Evolutionary conservation across 2,797 vertebrate species (phyloP).

Genomic region (Huso huso): DNA sequence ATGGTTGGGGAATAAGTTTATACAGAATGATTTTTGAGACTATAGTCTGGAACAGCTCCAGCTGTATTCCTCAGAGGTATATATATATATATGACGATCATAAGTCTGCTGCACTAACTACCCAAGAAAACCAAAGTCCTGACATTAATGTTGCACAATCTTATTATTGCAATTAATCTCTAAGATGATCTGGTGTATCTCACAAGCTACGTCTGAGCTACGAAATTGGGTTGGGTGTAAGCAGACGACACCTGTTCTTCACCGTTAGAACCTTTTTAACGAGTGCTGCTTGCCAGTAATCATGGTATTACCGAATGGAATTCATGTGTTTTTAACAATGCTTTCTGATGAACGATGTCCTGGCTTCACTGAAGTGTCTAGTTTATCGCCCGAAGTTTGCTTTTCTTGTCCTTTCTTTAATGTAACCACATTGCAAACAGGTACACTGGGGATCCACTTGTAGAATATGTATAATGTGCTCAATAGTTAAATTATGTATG

Average conservation of each 20-base stretch:
- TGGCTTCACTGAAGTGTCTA: conserved; percentile 16
- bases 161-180: neutral
- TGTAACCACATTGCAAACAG: conserved; percentile 39
- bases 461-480: conserved; percentile 6
- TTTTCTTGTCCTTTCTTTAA: conserved; percentile 28
- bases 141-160: neutral
- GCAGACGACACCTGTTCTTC: conserved; percentile 4
- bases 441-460: conserved; percentile 27
- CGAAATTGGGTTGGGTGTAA: conserved; percentile 6
- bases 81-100: neutral
- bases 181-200: neutral
- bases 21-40: conserved; percentile 1
- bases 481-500: too few species aligned
- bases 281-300: conserved; percentile 7
- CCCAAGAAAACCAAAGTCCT: neutral
- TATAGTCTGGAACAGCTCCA: neutral
- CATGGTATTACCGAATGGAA: conserved; percentile 12
- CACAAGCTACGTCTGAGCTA: neutral
- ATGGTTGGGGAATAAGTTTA: too few species aligned
- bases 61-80: neutral
- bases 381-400: conserved; percentile 38
- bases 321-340: conserved; percentile 9
- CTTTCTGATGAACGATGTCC: conserved; percentile 31
- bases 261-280: conserved; percentile 5
- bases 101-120: neutral